Base-by-base conservation (phyloP, 2,888 invertebrate genomes). In the Chloromyia formosa region DNA sequence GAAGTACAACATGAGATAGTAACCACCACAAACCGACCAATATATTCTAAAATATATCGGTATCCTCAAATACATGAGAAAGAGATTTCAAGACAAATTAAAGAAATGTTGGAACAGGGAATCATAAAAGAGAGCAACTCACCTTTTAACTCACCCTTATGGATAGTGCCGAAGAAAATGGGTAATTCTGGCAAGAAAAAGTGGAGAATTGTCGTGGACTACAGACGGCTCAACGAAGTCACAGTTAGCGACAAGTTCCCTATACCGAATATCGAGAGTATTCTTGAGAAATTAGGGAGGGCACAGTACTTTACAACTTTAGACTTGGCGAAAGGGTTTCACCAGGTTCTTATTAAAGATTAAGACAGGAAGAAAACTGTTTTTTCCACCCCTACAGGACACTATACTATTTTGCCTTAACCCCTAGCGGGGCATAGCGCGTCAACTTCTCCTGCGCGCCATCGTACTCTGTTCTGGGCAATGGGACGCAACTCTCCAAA, bases 21-120 rank as follows among this genome's bases (percentile, higher is more conserved):
- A n/a, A 62, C 74, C 7, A 68, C 58, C 5, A 56, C 18, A 18
- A 35, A 42, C 10, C 66, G 20, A 42, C 76, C 74, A 1, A 74
- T 77, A 35, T 76, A 77, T 58, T 60, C 66, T 0, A 75, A 72
- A 61, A 27, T 64, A 12, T 78, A 78, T 58, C 74, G 76, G n/a
- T 76, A 77, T 23, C 76, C 76, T 10, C 62, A 77, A 69, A 58
- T 74, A 20, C 77, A 77, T 49, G 74, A 76, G 66, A 20, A n/a
- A 3, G 77, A 77, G 62, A 75, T 77, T 1, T 12, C 72, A 10
- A 42, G 10, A 18, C 81, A 82, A 80, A 79, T 81, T 4, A 60
- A 78, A 54, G 78, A 80, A 76, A 80, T 82, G 80, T 66, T 82
- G 42, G 54, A 79, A n/a, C 76, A 77, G 20, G 58, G 66, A 2